Evolutionary conservation across 2,888 invertebrate genomes (phyloP), one percentile per base, ranked within the genome.

Genomic region (Phalera bucephala): DNA sequence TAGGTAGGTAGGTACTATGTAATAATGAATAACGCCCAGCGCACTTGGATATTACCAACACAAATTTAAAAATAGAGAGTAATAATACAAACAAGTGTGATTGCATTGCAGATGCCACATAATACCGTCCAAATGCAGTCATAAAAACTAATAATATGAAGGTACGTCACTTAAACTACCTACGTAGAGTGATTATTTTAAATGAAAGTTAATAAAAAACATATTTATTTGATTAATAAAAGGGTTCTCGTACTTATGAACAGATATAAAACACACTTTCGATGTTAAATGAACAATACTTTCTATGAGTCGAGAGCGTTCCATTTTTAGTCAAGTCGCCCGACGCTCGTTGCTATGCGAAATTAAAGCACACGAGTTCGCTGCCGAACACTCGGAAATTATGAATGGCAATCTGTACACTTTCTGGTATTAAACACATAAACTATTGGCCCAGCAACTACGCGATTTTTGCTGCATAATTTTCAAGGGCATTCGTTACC

Each of bases 401-500:
- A 67, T 71, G 65, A 75, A 75, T 67, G 68, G 61, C 70, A 73
- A 63, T 53, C 60, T 69, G 64, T 62, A 67, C 68, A 64, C 67
- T 62, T 63, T 67, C 63, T 60, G 64, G 51, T 61, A 51, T 34
- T 53, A 64, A 60, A 72, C 58, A 52, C 40, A 52, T 52, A 61
- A 70, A 67, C 61, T 68, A 73, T 68, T 63, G 52, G 63, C 64
- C 60, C 59, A 66, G 65, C 72, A 71, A 72, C 78, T 67, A 74
- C 74, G 70, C 72, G 72, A 80, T 79, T 82, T 87, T 82, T 80
- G 82, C 88, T 87, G 89, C 87, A 90, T 84, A 85, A 82, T 89
- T 87, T 90, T 90, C 90, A 90, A 90, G 90, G 90, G 86, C 90
- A 90, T 72, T 67, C 60, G 54, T 66, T 67, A 68, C 60, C 52